Conservation (phyloP, 2,888 invertebrate species). For the Matsumyia berberina region DNA sequence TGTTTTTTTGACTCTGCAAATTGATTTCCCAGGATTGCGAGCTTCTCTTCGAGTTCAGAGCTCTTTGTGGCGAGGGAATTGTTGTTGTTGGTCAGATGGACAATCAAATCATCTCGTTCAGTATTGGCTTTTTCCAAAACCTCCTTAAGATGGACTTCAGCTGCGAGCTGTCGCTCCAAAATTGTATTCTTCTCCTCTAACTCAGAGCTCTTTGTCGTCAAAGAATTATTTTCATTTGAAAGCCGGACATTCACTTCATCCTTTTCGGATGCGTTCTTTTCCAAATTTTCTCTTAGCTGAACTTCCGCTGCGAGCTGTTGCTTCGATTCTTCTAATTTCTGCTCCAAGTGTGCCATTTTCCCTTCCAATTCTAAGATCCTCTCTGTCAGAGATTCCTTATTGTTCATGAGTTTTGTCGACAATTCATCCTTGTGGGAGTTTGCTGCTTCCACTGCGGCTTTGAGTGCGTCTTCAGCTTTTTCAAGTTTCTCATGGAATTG, state of each 20-base stretch:
- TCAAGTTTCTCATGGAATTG: slow-evolving; percentile 46
- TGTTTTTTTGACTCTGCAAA: slow-evolving; percentile 63
- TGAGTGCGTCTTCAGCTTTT: slow-evolving; percentile 28
- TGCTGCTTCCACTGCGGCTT: neutral
- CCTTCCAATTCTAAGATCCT: slow-evolving; percentile 21
- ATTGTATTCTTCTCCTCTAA: slow-evolving; percentile 1
- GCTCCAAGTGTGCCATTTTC: neutral
- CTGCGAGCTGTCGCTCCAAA: slow-evolving; percentile 5
- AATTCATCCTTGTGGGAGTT: slow-evolving; percentile 29
- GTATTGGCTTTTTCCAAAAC: slow-evolving; percentile 57
- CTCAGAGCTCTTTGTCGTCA: slow-evolving; percentile 32
- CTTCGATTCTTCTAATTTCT: slow-evolving; percentile 39
- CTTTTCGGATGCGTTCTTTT: slow-evolving; percentile 22
- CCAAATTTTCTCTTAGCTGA: slow-evolving; percentile 43
- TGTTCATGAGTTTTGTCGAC: slow-evolving; percentile 26
- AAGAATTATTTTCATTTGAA: slow-evolving; percentile 2
- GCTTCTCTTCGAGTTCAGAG: slow-evolving; percentile 48
- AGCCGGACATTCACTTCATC: slow-evolving; percentile 2
- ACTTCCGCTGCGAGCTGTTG: neutral
- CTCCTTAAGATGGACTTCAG: slow-evolving; percentile 42
- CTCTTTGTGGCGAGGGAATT: slow-evolving; percentile 55
- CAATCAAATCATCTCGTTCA: slow-evolving; percentile 66
- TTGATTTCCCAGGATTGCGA: slow-evolving; percentile 61
- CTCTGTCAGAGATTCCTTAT: neutral
- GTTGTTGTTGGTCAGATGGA: slow-evolving; percentile 57